Evolutionary conservation across 2,888 invertebrate genomes (phyloP), one percentile per base, ranked within the genome.

Genomic region (Xanthorhoe spadicearia): DNA sequence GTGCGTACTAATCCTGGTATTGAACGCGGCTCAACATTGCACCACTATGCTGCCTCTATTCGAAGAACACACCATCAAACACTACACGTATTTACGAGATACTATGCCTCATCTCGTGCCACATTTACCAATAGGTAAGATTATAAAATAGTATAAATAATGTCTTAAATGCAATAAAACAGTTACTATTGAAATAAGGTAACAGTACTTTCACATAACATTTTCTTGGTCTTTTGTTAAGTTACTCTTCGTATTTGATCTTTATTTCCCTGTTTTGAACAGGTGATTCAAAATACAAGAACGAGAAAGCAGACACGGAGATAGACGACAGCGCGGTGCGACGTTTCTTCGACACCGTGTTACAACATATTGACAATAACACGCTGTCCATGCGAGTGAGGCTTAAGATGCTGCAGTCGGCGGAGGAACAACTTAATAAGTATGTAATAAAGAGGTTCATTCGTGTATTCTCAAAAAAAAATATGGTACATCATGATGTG

Each of bases 91-190:
- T 85, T 92, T 99, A 50, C 94, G 98, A 4, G 98, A 98, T 85
- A 98, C 98, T 10, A 96, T 98, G 95, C 98, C 98, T 1, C 95
- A 97, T 77, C 94, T 99, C 23, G 98, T 99, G 43, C 99, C 99
- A 0, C 93, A 94, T 61, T 79, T 95, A 66, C 94, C 95, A 23
- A 94, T 95, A 23, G 95, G 94, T 87, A 53, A 23, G 23, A 23
- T 23, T 23, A 23, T 23, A 23, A 23, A 23, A 23, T 4, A 23
- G 23, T 23, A 3, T 23, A 23, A 23, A 23, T 3, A 3, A 23
- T 23, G 23, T 4, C 23, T 3, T 4, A 23, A 23, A 23, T 23
- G 23, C 23, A 23, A 23, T 3, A 23, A 23, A 23, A 23, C 23
- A 23, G 23, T 1, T 23, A 23, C n/a, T n/a, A n/a, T n/a, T n/a